Conservation (phyloP, 2,113 vertebrate species). For the Tiliqua scincoides region DNA sequence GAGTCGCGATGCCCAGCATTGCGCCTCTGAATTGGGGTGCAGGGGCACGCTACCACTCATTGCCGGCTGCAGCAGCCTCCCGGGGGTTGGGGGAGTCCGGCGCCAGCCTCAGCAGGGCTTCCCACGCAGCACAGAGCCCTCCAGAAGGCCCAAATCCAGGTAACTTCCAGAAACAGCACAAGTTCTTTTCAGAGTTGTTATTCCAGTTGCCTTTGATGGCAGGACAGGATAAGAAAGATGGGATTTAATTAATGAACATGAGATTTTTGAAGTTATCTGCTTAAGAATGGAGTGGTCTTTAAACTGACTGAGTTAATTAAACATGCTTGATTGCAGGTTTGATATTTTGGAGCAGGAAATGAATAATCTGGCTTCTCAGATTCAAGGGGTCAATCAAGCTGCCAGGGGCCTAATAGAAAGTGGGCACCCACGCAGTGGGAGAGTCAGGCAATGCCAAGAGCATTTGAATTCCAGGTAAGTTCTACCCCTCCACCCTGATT, state of each 20-base stretch:
- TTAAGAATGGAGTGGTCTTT: not conserved
- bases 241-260: not conserved
- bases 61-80: too few species aligned
- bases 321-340: constrained; percentile 75
- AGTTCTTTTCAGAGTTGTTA: not conserved
- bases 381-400: constrained; percentile 85
- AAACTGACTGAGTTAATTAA: not conserved
- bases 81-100: too few species aligned
- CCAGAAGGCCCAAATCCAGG: not conserved
- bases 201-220: not conserved
- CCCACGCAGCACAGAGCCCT: too few species aligned
- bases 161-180: not conserved
- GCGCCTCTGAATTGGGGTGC: too few species aligned
- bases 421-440: constrained; percentile 87
- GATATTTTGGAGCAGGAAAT: constrained; percentile 91
- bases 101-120: too few species aligned
- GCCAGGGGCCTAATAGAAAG: constrained; percentile 87
- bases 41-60: too few species aligned
- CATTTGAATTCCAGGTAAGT: constrained; percentile 88
- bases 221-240: not conserved
- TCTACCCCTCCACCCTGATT: too few species aligned
- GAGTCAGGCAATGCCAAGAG: constrained; percentile 85
- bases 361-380: constrained; percentile 82
- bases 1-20: too few species aligned
- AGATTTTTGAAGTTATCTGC: not conserved